phyloP scores from a whole-genome alignment of 2,888 invertebrate genomes.

The Carpatolechia fugitivella region DNA sequence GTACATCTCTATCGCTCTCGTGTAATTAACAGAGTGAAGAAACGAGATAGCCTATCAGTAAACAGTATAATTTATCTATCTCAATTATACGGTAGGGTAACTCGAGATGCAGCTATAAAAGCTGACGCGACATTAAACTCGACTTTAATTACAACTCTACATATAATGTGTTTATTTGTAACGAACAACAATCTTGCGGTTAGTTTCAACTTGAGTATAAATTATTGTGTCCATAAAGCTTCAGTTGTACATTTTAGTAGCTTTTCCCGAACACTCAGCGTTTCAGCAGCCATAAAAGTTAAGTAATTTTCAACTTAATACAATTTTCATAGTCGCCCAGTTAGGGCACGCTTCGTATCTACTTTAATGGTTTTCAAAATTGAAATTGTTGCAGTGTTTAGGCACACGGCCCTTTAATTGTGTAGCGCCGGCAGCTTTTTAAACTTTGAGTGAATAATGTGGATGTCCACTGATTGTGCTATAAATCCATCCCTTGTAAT shows the following conservation, averaged over 20 bases:
- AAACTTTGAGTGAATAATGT: conserved; percentile 16
- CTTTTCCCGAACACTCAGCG: conserved; percentile 4
- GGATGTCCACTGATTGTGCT: conserved; percentile 42
- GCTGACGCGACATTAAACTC: conserved; percentile 17
- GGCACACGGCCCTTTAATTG: background rate
- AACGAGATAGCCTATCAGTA: conserved; percentile 9
- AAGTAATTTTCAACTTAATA: conserved; percentile 10
- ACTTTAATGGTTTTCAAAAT: conserved; percentile 6
- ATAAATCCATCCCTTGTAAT: conserved; percentile 51
- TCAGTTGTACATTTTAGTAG: conserved; percentile 5
- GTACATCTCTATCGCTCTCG: background rate
- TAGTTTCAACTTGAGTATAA: conserved; percentile 7
- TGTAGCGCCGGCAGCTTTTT: conserved; percentile 14
- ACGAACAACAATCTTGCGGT: conserved; percentile 12
- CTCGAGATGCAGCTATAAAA: conserved; percentile 17
- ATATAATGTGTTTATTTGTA: conserved; percentile 19
- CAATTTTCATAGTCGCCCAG: conserved; percentile 3
- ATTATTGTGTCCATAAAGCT: conserved; percentile 9
- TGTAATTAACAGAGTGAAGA: background rate
- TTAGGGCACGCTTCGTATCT: background rate
- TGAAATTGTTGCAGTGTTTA: background rate
- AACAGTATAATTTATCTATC: conserved; percentile 17
- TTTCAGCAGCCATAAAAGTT: conserved; percentile 5
- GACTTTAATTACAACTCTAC: conserved; percentile 19
- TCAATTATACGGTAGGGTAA: conserved; percentile 14